phyloP scores from a whole-genome alignment of 2,113 vertebrate species.

The Emydocephalus ijimae region DNA sequence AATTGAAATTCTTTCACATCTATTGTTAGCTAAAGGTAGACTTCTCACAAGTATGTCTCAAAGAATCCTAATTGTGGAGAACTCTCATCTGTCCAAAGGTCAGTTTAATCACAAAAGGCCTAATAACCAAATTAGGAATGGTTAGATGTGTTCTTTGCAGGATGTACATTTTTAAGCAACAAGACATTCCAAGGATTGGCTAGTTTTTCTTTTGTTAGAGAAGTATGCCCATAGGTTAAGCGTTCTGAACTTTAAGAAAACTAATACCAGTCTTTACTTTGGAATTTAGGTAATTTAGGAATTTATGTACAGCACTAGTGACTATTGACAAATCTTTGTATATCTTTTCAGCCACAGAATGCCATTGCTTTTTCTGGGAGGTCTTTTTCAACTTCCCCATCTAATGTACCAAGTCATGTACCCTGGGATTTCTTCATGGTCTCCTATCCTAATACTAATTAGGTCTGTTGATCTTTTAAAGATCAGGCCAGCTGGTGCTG shows the following conservation, averaged over 20 bases:
- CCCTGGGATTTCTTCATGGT: neutral
- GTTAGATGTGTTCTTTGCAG: neutral
- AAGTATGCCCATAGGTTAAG: neutral
- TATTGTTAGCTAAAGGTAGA: neutral
- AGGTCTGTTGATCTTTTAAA: neutral
- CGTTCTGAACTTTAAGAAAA: neutral
- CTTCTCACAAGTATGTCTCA: neutral
- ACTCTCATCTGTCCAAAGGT: neutral
- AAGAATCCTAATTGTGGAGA: neutral
- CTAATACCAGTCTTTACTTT: neutral
- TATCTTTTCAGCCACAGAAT: neutral
- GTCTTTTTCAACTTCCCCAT: neutral
- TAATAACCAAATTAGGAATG: conserved; percentile 19
- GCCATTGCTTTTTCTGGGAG: neutral
- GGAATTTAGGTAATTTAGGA: conserved; percentile 10
- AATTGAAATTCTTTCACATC: neutral
- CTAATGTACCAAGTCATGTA: neutral
- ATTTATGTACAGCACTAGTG: neutral
- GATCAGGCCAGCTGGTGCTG: neutral
- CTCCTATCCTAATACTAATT: neutral
- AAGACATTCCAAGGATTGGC: conserved; percentile 19
- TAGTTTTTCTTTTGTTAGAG: conserved; percentile 30
- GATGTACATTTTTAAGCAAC: conserved; percentile 33
- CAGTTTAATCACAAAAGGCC: neutral
- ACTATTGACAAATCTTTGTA: neutral